phyloP scores from a whole-genome alignment of 1,140 invertebrate species.

The Babylonia areolata region DNA sequence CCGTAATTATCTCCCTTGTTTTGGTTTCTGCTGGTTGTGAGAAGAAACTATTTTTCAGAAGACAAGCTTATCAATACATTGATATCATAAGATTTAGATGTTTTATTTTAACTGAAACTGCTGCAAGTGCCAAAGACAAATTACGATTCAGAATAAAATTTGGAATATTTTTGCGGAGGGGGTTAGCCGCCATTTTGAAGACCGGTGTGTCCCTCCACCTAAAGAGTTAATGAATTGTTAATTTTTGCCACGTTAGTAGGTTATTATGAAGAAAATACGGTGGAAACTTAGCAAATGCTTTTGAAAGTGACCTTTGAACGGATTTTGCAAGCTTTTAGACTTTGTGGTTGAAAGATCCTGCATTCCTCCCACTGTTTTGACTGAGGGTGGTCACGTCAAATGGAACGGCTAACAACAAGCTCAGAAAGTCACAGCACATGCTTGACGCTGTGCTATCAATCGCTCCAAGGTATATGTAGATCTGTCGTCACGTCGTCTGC shows the following conservation, averaged over 20 bases:
- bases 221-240: constrained; percentile 2
- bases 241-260: background rate
- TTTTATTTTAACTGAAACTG: too few relatives aligned
- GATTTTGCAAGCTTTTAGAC: background rate
- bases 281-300: background rate
- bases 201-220: constrained; percentile 10
- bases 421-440: constrained; percentile 37
- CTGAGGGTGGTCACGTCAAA: constrained; percentile 44
- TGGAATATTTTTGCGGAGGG: constrained; percentile 38
- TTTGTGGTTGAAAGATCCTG: background rate
- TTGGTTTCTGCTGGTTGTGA: too few relatives aligned
- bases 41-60: too few relatives aligned
- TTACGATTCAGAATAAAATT: too few relatives aligned
- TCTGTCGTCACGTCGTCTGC: background rate
- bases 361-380: background rate
- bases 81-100: too few relatives aligned
- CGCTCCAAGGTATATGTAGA: constrained; percentile 31
- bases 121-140: too few relatives aligned
- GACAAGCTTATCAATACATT: too few relatives aligned
- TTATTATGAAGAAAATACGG: background rate
- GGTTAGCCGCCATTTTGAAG: constrained; percentile 54
- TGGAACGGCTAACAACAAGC: constrained; percentile 52
- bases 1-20: too few relatives aligned
- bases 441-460: constrained; percentile 47
- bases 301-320: background rate